These are phyloP conservation scores for Mechanitis messenoides DNA, from an alignment of 2,888 invertebrate species.

Conservation along the genomic window DNA sequence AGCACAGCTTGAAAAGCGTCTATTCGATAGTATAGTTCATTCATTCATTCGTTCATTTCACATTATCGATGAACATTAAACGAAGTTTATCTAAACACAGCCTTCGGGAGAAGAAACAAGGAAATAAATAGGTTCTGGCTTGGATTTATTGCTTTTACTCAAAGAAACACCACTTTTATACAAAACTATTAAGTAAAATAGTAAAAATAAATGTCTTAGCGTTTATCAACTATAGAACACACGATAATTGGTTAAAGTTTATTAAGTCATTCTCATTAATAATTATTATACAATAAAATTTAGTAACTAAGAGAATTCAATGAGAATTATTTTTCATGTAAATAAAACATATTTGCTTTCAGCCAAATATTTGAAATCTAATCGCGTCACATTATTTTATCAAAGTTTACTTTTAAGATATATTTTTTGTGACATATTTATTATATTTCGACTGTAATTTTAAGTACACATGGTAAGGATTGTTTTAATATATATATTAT, in stretches of 20 bases:
- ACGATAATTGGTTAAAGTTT: no score
- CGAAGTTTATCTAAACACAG: slow-evolving; percentile 19
- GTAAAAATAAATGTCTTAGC: background rate
- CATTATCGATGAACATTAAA: background rate
- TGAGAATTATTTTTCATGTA: no score
- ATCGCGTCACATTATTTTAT: background rate
- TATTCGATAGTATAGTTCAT: no score
- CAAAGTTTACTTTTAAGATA: background rate
- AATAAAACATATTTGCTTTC: no score
- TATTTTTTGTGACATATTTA: slow-evolving; percentile 3
- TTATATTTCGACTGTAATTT: background rate
- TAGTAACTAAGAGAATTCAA: no score
- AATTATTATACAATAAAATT: no score
- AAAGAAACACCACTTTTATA: slow-evolving; percentile 23
- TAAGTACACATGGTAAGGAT: no score
- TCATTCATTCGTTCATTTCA: background rate
- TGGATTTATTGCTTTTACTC: slow-evolving; percentile 60
- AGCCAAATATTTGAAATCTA: background rate
- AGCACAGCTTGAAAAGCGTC: no score
- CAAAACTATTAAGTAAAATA: slow-evolving; percentile 7
- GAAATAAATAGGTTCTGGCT: slow-evolving; percentile 68
- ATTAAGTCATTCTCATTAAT: no score
- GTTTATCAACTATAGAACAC: no score
- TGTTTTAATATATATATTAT: no score
- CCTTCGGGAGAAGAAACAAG: slow-evolving; percentile 38